Conservation (phyloP, 2,113 vertebrate species). For the Dicaeum eximium region DNA sequence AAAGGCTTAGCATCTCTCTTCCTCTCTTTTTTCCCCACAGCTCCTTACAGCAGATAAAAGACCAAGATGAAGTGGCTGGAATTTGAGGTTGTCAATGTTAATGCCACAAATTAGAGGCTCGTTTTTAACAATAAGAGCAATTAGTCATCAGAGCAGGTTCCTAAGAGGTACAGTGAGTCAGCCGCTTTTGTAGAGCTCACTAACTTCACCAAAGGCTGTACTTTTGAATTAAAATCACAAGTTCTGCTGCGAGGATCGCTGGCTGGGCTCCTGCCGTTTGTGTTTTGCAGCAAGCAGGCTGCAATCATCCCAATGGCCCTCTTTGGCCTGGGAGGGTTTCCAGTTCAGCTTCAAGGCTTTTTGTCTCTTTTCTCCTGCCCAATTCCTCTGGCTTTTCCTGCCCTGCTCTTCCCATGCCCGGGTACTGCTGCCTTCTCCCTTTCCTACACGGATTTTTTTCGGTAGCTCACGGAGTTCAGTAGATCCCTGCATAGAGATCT, state of each 20-base stretch:
- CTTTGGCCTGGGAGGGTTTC: background rate
- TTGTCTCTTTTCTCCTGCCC: background rate
- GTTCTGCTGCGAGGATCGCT: background rate
- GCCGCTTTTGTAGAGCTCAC: background rate
- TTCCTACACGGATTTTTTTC: background rate
- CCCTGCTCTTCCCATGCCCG: background rate
- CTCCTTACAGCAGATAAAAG: background rate
- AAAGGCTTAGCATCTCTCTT: background rate
- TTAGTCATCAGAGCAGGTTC: constrained; percentile 38
- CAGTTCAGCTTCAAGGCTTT: background rate
- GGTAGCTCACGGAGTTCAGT: background rate
- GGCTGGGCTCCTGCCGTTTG: background rate
- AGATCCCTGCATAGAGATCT: background rate
- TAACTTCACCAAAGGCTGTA: background rate
- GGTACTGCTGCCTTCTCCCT: background rate
- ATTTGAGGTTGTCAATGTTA: constrained; percentile 34
- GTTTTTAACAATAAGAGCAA: constrained; percentile 41
- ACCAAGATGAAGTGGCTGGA: background rate
- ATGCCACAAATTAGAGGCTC: constrained; percentile 33
- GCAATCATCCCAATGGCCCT: background rate
- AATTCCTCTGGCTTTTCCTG: background rate
- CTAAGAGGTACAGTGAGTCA: constrained; percentile 40
- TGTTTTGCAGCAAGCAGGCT: background rate
- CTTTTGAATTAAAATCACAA: background rate
- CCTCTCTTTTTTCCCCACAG: background rate